phyloP scores from a whole-genome alignment of 2,797 vertebrate genomes.

The Loris lydekkerianus region DNA sequence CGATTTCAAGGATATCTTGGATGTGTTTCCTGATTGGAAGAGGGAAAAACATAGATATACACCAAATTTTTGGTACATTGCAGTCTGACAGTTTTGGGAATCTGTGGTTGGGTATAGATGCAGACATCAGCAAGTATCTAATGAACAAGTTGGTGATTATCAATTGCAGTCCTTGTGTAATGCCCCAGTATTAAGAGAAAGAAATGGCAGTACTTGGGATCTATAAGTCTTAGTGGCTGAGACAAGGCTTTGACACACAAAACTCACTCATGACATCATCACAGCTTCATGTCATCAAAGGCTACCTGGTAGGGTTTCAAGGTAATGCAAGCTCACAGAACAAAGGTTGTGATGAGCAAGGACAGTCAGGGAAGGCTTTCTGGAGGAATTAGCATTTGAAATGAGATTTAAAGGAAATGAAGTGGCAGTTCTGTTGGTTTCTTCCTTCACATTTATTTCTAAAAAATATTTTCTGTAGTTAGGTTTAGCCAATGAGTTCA shows the following conservation, averaged over 20 bases:
- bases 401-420: background rate
- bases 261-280: background rate
- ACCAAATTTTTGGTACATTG: background rate
- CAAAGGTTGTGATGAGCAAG: background rate
- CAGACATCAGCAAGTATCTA: background rate
- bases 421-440: background rate
- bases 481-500: background rate
- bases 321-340: background rate
- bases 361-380: background rate
- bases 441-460: conserved; percentile 26
- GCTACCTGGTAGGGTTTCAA: background rate
- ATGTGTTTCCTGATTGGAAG: background rate
- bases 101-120: background rate
- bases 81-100: background rate
- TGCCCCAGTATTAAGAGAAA: background rate
- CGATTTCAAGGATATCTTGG: background rate
- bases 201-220: background rate
- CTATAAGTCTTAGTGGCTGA: background rate
- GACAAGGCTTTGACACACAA: background rate
- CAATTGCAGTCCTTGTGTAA: background rate
- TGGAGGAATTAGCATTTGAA: background rate
- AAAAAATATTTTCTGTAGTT: background rate
- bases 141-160: background rate
- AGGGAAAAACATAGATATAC: background rate
- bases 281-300: background rate